Conservation (phyloP, 2,113 vertebrate genomes). For the Pelecanus crispus region DNA sequence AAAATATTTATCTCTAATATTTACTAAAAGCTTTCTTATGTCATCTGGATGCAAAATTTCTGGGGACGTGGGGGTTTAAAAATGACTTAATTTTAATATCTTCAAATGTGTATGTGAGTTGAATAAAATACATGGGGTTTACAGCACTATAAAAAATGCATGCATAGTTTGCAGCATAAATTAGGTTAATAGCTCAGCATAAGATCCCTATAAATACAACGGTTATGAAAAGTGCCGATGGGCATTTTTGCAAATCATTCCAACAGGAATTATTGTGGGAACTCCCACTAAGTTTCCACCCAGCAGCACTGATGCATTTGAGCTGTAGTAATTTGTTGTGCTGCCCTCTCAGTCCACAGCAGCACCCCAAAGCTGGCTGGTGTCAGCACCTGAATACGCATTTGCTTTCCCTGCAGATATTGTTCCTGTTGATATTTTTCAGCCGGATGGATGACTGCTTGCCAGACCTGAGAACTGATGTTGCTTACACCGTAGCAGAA, state of each 20-base stretch:
- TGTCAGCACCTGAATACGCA: not conserved
- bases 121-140: not conserved
- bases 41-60: not conserved
- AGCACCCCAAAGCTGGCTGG: not conserved
- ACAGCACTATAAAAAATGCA: accelerated
- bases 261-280: not conserved
- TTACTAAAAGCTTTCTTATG: not conserved
- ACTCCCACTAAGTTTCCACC: not conserved
- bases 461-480: not conserved
- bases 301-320: not conserved
- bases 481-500: not conserved
- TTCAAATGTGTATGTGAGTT: not conserved
- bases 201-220: no score
- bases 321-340: not conserved
- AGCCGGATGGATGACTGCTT: not conserved
- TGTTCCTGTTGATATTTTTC: not conserved
- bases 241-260: not conserved
- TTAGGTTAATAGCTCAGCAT: not conserved
- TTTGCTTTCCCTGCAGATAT: not conserved
- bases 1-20: not conserved
- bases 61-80: not conserved
- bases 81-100: not conserved
- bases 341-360: not conserved
- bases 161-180: not conserved
- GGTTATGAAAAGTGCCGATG: not conserved